phyloP scores from a whole-genome alignment of 2,113 vertebrate genomes.

The Menidia beryllina region DNA sequence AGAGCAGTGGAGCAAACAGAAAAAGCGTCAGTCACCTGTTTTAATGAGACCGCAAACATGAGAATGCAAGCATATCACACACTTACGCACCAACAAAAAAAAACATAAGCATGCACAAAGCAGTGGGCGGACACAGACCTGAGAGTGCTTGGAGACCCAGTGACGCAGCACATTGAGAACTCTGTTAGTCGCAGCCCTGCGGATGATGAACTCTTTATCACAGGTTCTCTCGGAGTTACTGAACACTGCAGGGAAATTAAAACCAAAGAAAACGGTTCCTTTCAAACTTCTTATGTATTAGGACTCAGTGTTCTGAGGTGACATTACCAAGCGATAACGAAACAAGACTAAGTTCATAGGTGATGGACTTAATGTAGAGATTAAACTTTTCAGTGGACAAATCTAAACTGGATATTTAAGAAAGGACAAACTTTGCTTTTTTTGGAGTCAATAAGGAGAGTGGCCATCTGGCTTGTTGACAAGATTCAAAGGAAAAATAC shows the following conservation, averaged over 20 bases:
- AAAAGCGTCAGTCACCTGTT: slow-evolving; percentile 33
- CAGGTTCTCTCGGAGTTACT: slow-evolving; percentile 93
- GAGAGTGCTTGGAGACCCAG: slow-evolving; percentile 99
- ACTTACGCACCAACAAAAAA: slow-evolving; percentile 10
- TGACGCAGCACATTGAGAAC: slow-evolving; percentile 98
- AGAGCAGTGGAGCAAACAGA: slow-evolving; percentile 47
- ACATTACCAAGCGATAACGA: background rate
- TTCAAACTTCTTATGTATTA: background rate
- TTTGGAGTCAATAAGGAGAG: background rate
- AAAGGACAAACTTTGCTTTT: background rate
- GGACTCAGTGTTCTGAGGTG: background rate
- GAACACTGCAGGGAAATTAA: slow-evolving; percentile 84
- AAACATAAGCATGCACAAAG: slow-evolving; percentile 10
- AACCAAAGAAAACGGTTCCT: background rate
- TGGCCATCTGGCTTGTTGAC: background rate
- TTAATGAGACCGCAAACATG: slow-evolving; percentile 68
- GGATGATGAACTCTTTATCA: slow-evolving; percentile 98
- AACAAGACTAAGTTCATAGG: background rate
- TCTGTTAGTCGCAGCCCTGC: slow-evolving; percentile 95
- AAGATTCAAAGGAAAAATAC: background rate
- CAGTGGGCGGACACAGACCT: slow-evolving; percentile 82
- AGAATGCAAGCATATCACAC: slow-evolving; percentile 27
- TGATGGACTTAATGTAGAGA: background rate
- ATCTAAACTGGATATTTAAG: background rate
- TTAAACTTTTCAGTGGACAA: background rate